Evolutionary conservation across 2,888 invertebrate genomes (phyloP).

Genomic region (Eupithecia subumbrata): DNA sequence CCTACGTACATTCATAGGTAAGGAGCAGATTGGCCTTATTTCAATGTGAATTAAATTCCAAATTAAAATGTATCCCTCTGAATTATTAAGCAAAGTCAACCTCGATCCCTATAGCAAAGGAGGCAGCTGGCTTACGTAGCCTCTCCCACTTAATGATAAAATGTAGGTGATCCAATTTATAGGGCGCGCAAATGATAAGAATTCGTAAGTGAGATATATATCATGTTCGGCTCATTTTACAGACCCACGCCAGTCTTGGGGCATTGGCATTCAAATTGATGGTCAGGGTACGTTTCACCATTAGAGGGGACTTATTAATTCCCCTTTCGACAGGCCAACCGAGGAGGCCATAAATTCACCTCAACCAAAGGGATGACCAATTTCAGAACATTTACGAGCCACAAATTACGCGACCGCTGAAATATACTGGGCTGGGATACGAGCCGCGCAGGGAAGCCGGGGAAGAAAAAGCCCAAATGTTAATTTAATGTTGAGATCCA

Average conservation of each 20-base stretch:
- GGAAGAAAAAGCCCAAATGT: slow-evolving; percentile 81
- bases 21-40: slow-evolving; percentile 29
- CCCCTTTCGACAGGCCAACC: slow-evolving; percentile 84
- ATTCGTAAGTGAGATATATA: slow-evolving; percentile 76
- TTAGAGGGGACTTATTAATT: slow-evolving; percentile 84
- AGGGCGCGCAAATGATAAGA: slow-evolving; percentile 68
- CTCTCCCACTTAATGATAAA: slow-evolving; percentile 51
- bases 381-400: slow-evolving; percentile 85
- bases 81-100: slow-evolving; percentile 43
- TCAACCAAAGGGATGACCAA: slow-evolving; percentile 85
- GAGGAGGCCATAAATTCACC: slow-evolving; percentile 83
- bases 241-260: slow-evolving; percentile 77
- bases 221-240: slow-evolving; percentile 75
- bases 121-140: slow-evolving; percentile 48
- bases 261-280: slow-evolving; percentile 84
- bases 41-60: slow-evolving; percentile 39
- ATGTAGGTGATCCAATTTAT: slow-evolving; percentile 69
- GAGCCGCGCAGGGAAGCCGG: slow-evolving; percentile 65
- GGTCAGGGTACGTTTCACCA: slow-evolving; percentile 83
- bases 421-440: slow-evolving; percentile 79
- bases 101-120: slow-evolving; percentile 45
- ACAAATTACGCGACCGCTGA: slow-evolving; percentile 84
- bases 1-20: background rate
- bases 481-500: slow-evolving; percentile 82
- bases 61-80: slow-evolving; percentile 37